Percentiles rank a stretch among this genome's conserved stretches.
phyloP scores from a whole-genome alignment of 2,888 invertebrate species.

The Acleris laterana region DNA sequence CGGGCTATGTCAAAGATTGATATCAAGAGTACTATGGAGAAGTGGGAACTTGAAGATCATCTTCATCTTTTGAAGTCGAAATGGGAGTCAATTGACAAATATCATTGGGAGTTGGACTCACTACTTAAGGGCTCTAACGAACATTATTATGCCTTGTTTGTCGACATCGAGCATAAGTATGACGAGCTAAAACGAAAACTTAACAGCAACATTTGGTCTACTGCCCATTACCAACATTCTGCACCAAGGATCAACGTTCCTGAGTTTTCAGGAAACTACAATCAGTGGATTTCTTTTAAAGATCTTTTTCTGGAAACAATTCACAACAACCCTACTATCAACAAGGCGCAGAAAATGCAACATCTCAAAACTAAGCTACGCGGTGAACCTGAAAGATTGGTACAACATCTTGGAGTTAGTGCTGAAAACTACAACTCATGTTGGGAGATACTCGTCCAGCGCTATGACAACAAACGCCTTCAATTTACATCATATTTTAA shows the following conservation, averaged over 20 bases:
- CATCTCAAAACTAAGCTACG: conserved; percentile 6
- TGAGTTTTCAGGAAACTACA: too few species aligned
- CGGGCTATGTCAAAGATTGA: too few species aligned
- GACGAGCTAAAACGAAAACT: background rate
- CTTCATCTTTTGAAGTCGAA: conserved; percentile 20
- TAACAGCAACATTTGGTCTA: background rate
- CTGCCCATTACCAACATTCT: background rate
- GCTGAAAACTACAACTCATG: conserved; percentile 33
- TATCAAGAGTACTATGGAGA: conserved; percentile 1
- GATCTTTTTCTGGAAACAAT: conserved; percentile 31
- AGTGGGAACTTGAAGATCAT: conserved; percentile 31
- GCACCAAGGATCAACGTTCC: background rate
- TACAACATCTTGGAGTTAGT: conserved; percentile 29
- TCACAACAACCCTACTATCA: conserved; percentile 26
- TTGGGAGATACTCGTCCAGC: conserved; percentile 34
- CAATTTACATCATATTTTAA: conserved; percentile 16
- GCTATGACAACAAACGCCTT: conserved; percentile 30
- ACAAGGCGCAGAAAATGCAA: conserved; percentile 1
- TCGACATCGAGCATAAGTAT: background rate
- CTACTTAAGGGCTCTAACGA: background rate
- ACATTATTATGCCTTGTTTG: background rate
- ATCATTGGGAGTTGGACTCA: conserved; percentile 12
- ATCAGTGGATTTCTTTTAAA: conserved; percentile 26
- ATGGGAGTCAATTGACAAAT: conserved; percentile 19
- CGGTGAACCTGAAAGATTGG: conserved; percentile 18